These are phyloP conservation scores for Andrena bucephala DNA, from an alignment of 2,888 invertebrate genomes.

Conservation along the genomic window DNA sequence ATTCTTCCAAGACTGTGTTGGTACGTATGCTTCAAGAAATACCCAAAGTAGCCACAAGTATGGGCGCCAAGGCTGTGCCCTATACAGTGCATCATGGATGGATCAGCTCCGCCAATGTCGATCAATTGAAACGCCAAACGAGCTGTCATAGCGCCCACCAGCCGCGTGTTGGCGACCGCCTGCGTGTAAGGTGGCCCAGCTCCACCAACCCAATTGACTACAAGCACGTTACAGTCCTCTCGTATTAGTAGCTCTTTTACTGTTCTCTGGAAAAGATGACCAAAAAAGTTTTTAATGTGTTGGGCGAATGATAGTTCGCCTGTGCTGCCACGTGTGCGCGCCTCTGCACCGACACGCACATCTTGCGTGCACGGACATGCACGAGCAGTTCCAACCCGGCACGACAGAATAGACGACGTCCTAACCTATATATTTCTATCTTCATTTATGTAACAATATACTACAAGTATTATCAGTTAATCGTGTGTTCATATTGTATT, in stretches of 20 bases:
- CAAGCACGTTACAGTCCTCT: slow-evolving; percentile 90
- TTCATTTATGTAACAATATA: no score
- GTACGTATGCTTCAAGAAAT: slow-evolving; percentile 87
- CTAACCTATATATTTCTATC: no score
- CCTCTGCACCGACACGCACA: no score
- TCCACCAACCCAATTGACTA: slow-evolving; percentile 95
- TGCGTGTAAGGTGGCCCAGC: slow-evolving; percentile 96
- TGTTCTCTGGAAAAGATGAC: slow-evolving; percentile 87
- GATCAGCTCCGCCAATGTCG: slow-evolving; percentile 82
- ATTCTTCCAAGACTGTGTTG: slow-evolving; percentile 91
- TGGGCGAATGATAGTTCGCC: no score
- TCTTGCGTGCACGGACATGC: no score
- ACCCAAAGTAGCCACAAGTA: slow-evolving; percentile 93
- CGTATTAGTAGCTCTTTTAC: slow-evolving; percentile 90
- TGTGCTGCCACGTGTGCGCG: no score
- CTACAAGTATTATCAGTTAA: no score
- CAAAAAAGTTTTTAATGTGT: background rate
- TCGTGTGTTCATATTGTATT: no score
- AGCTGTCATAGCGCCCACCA: slow-evolving; percentile 94
- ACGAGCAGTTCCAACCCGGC: no score
- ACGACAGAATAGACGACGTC: no score
- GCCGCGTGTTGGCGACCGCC: slow-evolving; percentile 95
- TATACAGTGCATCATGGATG: slow-evolving; percentile 91
- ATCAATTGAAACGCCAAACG: slow-evolving; percentile 87
- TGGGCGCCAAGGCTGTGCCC: slow-evolving; percentile 96